Base-by-base conservation (phyloP, 2,113 vertebrate species). In the Ceyx margarethae region DNA sequence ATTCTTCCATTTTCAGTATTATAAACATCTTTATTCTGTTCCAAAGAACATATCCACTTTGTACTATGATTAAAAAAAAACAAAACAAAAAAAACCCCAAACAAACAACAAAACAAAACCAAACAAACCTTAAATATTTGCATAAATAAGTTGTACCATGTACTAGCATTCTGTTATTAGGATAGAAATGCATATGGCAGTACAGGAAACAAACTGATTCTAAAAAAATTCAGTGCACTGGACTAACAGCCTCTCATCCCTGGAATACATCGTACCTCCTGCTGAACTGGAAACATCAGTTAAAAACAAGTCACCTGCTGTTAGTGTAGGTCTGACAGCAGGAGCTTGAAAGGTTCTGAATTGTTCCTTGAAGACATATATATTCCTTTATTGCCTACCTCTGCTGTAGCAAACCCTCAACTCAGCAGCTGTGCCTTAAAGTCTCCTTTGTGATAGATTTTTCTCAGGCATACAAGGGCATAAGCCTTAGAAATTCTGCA, bases 301-400 rank as follows among this genome's bases (percentile, higher is more conserved):
- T 31, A 74, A 72, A 82, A 91, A 43, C 50, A 89, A 82, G 69
- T 46, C 57, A 67, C 31, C 50, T 40, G 9, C 25, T 78, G 62
- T 31, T 46, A 65, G 72, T 73, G 61, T 10, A 87, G 72, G 35
- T 86, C 40, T 79, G 71, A 87, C 77, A 94, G 89, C 60, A 91
- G 72, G 75, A 95, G 50, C 54, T 72, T 1, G 0, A 77, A 89
- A 88, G 54, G 68, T 76, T 87, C 50, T 76, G 40, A 87, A 66
- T 35, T 57, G 69, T 74, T 86, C 48, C 76, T 92, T 84, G 86
- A 67, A 88, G 87, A 75, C 51, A 90, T 56, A 50, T 68, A 35
- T 92, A 50, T 73, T 83, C 86, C 57, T 85, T 87, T 85, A 40
- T 58, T 75, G 89, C 64, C 93, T 89, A 85, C 43, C 65, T 82